Evolutionary conservation across 1,140 invertebrate species (phyloP), one percentile per base, ranked within the genome.

Genomic region (Cotesia glomerata): DNA sequence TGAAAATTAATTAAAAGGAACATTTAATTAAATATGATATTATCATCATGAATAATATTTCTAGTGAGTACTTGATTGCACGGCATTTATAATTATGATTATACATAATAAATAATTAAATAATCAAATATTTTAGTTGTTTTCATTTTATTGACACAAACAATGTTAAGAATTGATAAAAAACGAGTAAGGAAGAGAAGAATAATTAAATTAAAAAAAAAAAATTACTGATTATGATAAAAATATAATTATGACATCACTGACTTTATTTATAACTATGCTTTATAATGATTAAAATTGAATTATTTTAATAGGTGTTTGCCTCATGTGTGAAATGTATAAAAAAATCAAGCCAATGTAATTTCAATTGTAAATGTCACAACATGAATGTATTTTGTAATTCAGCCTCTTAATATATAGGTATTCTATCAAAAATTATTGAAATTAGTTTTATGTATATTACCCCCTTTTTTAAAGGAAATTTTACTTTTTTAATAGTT

Each of bases 221-320:
- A 75, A 74, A 9, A 45, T 45, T 8, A 45, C 7, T 8, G 11
- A 45, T 26, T 45, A 45, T 45, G 5, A 11, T 45, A 11, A 45
- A 45, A 45, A 11, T 45, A 45, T 45, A 45, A 45, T 45, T 45
- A 76, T 78, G 16, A 67, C 35, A 49, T 77, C 74, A 81, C 69
- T 78, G 78, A 81, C 79, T 78, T 76, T 80, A 80, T 84, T 77
- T 81, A 81, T 80, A 81, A 78, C 77, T 78, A 80, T 79, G 81
- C 82, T 85, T 84, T 81, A 82, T 82, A 83, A 84, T 84, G 81
- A 79, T 71, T 79, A 81, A 65, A 76, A 80, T 83, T 84, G 79
- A 78, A 77, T 79, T 70, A 84, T 82, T 83, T 83, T 83, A 85
- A 78, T 84, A 85, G 80, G 69, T 74, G 73, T 83, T 83, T 82